phyloP scores from a whole-genome alignment of 2,888 invertebrate species.

The Cephus runcator region DNA sequence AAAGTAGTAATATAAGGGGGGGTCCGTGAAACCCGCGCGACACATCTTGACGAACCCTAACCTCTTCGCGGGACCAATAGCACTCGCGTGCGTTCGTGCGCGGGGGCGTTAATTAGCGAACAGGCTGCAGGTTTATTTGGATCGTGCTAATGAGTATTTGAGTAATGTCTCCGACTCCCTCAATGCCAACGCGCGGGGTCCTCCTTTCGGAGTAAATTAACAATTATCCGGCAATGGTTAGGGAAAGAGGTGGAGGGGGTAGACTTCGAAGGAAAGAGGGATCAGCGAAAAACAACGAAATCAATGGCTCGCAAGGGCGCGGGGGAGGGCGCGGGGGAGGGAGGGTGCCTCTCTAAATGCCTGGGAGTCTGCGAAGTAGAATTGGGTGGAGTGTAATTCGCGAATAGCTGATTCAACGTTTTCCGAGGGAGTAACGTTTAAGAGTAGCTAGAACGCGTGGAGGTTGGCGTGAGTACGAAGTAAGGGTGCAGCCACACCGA shows the following conservation, averaged over 20 bases:
- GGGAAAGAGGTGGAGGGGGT: slow-evolving; percentile 14
- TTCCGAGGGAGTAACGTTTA: slow-evolving; percentile 18
- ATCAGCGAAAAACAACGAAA: slow-evolving; percentile 16
- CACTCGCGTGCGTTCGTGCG: slow-evolving; percentile 22
- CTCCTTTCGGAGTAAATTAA: slow-evolving; percentile 50
- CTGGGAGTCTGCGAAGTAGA: slow-evolving; percentile 22
- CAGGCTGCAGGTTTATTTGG: slow-evolving; percentile 55
- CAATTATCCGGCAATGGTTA: slow-evolving; percentile 35
- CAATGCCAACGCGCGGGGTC: slow-evolving; percentile 28
- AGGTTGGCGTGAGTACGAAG: slow-evolving; percentile 12
- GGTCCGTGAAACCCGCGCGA: slow-evolving; percentile 31
- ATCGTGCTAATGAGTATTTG: slow-evolving; percentile 60
- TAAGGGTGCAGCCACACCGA: slow-evolving; percentile 15
- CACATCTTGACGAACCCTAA: slow-evolving; percentile 46
- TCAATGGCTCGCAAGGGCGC: slow-evolving; percentile 14
- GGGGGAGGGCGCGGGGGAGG: neutral
- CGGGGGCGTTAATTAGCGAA: slow-evolving; percentile 57
- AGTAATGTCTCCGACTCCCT: slow-evolving; percentile 51
- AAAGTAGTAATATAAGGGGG: slow-evolving; percentile 37
- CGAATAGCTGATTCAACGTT: slow-evolving; percentile 49
- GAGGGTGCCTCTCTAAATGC: neutral
- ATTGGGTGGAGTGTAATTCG: slow-evolving; percentile 30
- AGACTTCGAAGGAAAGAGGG: slow-evolving; percentile 7
- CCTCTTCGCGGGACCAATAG: slow-evolving; percentile 27
- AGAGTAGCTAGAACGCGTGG: slow-evolving; percentile 1